These are phyloP conservation scores for Xiphophorus hellerii DNA, from an alignment of 2,113 vertebrate genomes.

Conservation along the genomic window DNA sequence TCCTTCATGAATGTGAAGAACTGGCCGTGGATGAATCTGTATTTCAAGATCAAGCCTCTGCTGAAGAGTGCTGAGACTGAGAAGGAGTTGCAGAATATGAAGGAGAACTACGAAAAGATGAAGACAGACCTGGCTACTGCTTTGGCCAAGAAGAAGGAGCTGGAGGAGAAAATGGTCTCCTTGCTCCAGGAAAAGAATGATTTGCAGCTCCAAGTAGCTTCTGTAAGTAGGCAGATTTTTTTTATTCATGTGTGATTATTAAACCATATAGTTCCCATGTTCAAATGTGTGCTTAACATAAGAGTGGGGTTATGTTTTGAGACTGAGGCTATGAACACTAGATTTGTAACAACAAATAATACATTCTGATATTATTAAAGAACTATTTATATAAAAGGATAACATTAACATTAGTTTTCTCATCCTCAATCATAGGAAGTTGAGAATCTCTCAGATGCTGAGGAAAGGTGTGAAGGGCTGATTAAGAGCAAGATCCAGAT, in stretches of 20 bases:
- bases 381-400: too few relatives aligned
- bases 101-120: conserved; percentile 88
- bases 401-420: too few relatives aligned
- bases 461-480: conserved; percentile 79
- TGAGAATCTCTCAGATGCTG: conserved; percentile 79
- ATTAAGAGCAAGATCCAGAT: conserved; percentile 53
- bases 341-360: too few relatives aligned
- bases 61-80: conserved; percentile 82
- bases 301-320: too few relatives aligned
- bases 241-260: too few relatives aligned
- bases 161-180: conserved; percentile 87
- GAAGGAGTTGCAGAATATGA: conserved; percentile 88
- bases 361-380: conserved; percentile 22
- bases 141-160: conserved; percentile 79
- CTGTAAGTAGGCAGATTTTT: conserved; percentile 54
- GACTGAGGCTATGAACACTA: too few relatives aligned
- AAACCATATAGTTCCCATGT: too few relatives aligned
- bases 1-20: conserved; percentile 86
- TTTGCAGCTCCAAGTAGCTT: conserved; percentile 75
- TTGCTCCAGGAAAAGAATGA: conserved; percentile 81
- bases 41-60: conserved; percentile 73
- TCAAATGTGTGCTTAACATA: too few relatives aligned
- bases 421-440: background rate
- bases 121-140: conserved; percentile 83
- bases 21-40: conserved; percentile 74